Evolutionary conservation across 1,140 invertebrate genomes (phyloP), one percentile per base, ranked within the genome.

Genomic region (Caenorhabditis elegans): DNA sequence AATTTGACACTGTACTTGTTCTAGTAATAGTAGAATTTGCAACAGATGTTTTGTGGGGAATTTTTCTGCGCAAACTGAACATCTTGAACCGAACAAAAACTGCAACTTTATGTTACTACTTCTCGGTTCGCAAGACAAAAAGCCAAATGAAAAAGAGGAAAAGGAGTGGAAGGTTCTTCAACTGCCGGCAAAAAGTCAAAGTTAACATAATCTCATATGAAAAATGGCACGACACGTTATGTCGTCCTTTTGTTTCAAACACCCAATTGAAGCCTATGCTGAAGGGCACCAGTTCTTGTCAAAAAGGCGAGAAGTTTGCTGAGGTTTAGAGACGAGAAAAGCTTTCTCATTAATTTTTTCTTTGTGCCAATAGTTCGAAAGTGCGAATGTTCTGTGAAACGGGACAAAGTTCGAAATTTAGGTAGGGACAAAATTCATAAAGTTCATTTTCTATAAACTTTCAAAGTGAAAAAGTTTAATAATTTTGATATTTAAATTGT

Each of bases 161-260:
- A 22, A 10, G 15, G 60, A 70, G 34, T 39, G 34, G 60, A 43
- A 43, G n/a, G 34, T 70, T 70, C 60, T 39, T 70, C 51, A 34
- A 34, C 55, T 70, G 31, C 60, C 34, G 60, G 60, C 31, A 70
- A 70, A 70, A 70, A 39, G 60, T 22, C 60, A 39, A 70, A 70
- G 60, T 70, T 70, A 70, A 70, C 60, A 70, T 70, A 70, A 70
- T 70, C 60, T 70, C 60, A 70, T 70, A 70, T 70, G 60, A 70
- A 70, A 70, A 70, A 70, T 70, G 60, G 34, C 60, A 43, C 60
- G 19, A 70, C 60, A 70, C 60, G 60, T 70, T 39, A 17, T 70
- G 34, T 70, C 60, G 60, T 70, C 60, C 60, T 70, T 43, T 70
- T n/a, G 51, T n/a, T 60, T 70, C 28, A 43, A 70, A 31, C 60